Conservation (phyloP, 1,140 invertebrate species). For the Drosophila pallidifrons region DNA sequence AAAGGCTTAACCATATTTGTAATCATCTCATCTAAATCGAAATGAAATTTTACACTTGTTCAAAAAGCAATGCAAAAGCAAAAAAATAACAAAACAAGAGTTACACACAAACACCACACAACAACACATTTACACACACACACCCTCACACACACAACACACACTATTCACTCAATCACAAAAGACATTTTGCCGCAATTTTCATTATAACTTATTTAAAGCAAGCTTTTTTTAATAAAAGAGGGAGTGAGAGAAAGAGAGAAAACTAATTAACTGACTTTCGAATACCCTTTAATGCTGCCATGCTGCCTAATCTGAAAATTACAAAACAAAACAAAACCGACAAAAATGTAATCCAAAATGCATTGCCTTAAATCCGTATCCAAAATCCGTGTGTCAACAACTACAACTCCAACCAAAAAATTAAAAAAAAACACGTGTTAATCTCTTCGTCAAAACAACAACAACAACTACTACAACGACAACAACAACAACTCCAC, state of each 20-base stretch:
- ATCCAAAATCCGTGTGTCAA: slow-evolving; percentile 64
- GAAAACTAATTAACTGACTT: slow-evolving; percentile 64
- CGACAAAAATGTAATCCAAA: slow-evolving; percentile 30
- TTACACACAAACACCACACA: slow-evolving; percentile 45
- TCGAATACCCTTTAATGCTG: slow-evolving; percentile 73
- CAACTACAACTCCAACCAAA: slow-evolving; percentile 73
- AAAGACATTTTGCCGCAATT: slow-evolving; percentile 70
- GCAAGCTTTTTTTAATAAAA: slow-evolving; percentile 41
- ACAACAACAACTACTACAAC: slow-evolving; percentile 51
- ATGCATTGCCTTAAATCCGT: slow-evolving; percentile 51
- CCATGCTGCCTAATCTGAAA: slow-evolving; percentile 58
- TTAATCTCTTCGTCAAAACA: slow-evolving; percentile 83
- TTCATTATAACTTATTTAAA: slow-evolving; percentile 67
- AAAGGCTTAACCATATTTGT: slow-evolving; percentile 85
- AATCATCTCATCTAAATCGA: slow-evolving; percentile 85
- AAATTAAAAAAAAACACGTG: slow-evolving; percentile 50
- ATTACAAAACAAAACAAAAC: too few species aligned
- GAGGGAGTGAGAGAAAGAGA: slow-evolving; percentile 7
- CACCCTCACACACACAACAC: slow-evolving; percentile 31
- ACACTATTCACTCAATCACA: slow-evolving; percentile 32
- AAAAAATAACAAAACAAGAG: slow-evolving; percentile 24
- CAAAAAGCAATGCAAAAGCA: slow-evolving; percentile 46
- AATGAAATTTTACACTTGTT: slow-evolving; percentile 75
- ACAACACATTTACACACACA: slow-evolving; percentile 31
- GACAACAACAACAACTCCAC: slow-evolving; percentile 35